Evolutionary conservation across 1,140 invertebrate genomes (phyloP).

Genomic region (Macrobrachium rosenbergii): DNA sequence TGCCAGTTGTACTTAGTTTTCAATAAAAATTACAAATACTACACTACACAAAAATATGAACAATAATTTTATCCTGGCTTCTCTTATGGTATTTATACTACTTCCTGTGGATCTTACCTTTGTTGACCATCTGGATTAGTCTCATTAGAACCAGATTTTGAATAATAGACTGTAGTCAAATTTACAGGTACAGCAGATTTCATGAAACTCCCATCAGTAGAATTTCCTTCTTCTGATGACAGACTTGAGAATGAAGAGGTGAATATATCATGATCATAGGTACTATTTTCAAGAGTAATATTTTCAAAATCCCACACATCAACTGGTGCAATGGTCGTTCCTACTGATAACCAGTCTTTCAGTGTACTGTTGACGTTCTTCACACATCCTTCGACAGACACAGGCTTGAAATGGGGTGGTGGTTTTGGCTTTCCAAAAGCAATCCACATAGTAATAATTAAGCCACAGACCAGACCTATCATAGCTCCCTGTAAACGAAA

Average conservation of each 20-base stretch:
- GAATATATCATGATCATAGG: not conserved
- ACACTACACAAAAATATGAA: too few relatives aligned
- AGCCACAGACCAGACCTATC: constrained; percentile 76
- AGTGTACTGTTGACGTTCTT: not conserved
- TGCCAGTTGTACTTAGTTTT: too few relatives aligned
- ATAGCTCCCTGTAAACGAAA: constrained; percentile 76
- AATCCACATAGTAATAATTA: constrained; percentile 84
- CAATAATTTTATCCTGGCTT: too few relatives aligned
- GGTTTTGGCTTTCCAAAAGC: constrained; percentile 87
- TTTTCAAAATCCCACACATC: not conserved
- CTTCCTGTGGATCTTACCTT: too few relatives aligned
- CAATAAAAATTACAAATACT: too few relatives aligned
- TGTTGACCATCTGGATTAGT: too few relatives aligned
- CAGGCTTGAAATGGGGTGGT: constrained; percentile 73
- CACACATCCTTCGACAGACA: constrained; percentile 71
- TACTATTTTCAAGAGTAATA: not conserved
- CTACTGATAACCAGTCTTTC: constrained; percentile 43
- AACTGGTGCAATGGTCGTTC: not conserved
- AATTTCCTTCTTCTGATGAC: too few relatives aligned
- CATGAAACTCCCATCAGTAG: too few relatives aligned
- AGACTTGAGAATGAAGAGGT: not conserved
- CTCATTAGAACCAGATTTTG: too few relatives aligned
- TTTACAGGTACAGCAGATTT: too few relatives aligned
- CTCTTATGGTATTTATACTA: too few relatives aligned
- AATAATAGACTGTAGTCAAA: too few relatives aligned